Conservation (phyloP, 2,797 vertebrate species). For the Cyclopterus lumpus region DNA sequence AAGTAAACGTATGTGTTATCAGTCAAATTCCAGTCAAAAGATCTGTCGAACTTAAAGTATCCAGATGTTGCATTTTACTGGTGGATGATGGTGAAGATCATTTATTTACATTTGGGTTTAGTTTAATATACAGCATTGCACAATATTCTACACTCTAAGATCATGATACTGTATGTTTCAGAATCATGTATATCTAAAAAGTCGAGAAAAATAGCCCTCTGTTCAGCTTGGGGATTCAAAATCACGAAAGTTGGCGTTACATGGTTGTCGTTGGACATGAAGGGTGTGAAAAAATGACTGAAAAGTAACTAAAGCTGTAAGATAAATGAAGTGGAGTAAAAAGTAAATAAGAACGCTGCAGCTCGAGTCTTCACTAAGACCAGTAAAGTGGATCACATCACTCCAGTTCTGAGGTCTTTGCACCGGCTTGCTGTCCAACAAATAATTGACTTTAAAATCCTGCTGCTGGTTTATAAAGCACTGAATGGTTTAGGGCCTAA, state of each 20-base stretch:
- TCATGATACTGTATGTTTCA: background rate
- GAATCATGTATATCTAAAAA: background rate
- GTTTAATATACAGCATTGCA: background rate
- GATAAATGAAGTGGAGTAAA: background rate
- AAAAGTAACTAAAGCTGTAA: constrained; percentile 2
- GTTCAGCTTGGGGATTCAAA: background rate
- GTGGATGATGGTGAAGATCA: background rate
- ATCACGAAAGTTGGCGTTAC: background rate
- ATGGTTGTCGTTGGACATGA: background rate
- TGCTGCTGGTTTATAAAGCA: no score
- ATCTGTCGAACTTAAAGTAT: background rate
- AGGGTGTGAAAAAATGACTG: background rate
- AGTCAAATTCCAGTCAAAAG: background rate
- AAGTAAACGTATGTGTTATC: background rate
- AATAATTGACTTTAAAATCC: no score
- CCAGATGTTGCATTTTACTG: background rate
- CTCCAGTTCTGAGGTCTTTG: no score
- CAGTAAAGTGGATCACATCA: no score
- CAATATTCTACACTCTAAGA: background rate
- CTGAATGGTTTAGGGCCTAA: no score
- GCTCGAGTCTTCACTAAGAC: no score
- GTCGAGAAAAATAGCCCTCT: background rate
- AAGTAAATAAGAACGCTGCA: no score
- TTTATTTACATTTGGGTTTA: background rate
- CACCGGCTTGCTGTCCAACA: no score